Conservation (phyloP, 2,888 invertebrate genomes). For the Seira ritae region DNA sequence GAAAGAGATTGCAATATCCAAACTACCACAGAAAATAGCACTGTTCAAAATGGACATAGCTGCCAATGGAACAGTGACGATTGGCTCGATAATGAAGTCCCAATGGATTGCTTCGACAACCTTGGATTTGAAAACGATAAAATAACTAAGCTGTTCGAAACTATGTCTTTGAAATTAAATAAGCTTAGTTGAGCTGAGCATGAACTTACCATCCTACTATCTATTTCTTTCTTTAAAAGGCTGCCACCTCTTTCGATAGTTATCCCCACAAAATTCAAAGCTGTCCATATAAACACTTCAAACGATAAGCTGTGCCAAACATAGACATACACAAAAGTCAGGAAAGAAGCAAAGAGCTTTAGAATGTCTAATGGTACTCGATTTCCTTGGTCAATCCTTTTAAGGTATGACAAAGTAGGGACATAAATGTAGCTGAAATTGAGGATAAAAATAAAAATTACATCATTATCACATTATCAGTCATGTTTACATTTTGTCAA, state of each 20-base stretch:
- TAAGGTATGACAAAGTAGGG: slow-evolving; percentile 78
- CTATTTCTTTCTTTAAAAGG: slow-evolving; percentile 65
- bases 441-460: no score
- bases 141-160: no score
- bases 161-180: no score
- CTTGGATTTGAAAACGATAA: no score
- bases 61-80: slow-evolving; percentile 70
- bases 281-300: slow-evolving; percentile 90
- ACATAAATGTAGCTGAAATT: slow-evolving; percentile 88
- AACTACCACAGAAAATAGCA: slow-evolving; percentile 70
- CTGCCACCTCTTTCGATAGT: slow-evolving; percentile 81
- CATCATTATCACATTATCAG: background rate
- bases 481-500: background rate
- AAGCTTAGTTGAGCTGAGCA: no score
- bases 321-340: slow-evolving; percentile 89
- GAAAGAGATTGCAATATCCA: slow-evolving; percentile 61
- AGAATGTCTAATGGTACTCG: slow-evolving; percentile 74
- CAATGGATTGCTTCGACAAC: slow-evolving; percentile 59
- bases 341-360: slow-evolving; percentile 84
- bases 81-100: slow-evolving; percentile 72
- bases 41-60: slow-evolving; percentile 73
- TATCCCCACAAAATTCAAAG: slow-evolving; percentile 89
- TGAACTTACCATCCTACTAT: slow-evolving; percentile 55
- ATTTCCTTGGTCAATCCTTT: slow-evolving; percentile 41
- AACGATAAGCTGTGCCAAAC: slow-evolving; percentile 92